These are phyloP conservation scores for Abrostola tripartita DNA, from an alignment of 2,888 invertebrate genomes.

Conservation along the genomic window DNA sequence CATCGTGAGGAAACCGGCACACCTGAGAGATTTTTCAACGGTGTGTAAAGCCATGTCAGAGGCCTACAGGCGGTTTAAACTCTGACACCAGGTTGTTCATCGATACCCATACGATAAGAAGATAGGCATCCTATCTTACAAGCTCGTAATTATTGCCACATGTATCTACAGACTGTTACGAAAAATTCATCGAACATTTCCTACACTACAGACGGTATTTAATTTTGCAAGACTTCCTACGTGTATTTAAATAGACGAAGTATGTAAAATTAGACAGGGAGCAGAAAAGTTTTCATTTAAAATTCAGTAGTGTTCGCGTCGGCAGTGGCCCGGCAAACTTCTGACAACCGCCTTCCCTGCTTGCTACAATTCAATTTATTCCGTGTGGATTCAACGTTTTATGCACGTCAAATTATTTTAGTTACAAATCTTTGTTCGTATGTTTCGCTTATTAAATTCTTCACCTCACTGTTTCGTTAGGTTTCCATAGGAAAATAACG, in stretches of 20 bases:
- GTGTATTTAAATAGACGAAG: not conserved
- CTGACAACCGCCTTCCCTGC: conserved; percentile 46
- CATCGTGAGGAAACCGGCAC: no score
- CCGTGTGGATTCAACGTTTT: conserved; percentile 48
- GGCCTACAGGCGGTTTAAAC: no score
- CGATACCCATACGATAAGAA: no score
- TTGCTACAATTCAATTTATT: conserved; percentile 57
- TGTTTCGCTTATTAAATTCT: conserved; percentile 40
- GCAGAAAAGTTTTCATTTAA: conserved; percentile 49
- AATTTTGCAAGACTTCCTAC: conserved; percentile 10
- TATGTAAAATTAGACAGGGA: conserved; percentile 9
- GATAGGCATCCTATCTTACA: no score
- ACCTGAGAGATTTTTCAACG: no score
- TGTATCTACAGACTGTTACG: no score
- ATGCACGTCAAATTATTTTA: conserved; percentile 51
- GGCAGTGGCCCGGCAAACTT: conserved; percentile 46
- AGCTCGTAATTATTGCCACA: no score
- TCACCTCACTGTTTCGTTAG: not conserved
- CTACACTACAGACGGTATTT: not conserved
- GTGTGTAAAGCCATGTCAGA: no score
- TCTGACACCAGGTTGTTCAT: no score
- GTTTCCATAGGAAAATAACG: not conserved
- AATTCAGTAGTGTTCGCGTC: conserved; percentile 46
- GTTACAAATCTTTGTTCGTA: conserved; percentile 53
- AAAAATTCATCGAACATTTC: not conserved